Evolutionary conservation across 2,888 invertebrate species (phyloP), one percentile per base, ranked within the genome.

Genomic region (Acanthosepion lycidas): DNA sequence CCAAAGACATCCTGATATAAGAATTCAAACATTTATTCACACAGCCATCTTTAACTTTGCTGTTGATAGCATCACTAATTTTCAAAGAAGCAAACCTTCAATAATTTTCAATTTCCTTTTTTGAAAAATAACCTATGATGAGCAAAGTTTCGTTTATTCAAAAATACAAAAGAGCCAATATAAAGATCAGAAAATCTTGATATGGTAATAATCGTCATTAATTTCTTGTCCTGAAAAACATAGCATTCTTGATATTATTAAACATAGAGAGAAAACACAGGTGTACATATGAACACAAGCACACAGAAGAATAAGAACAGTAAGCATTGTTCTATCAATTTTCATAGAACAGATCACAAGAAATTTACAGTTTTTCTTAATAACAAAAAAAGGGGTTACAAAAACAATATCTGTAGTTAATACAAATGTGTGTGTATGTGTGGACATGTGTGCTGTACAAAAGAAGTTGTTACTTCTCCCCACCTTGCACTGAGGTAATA

Each of bases 151-250:
- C 18, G n/a, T 9, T 78, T 78, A n/a, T 78, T n/a, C 78, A 78
- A 78, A 78, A 78, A 78, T 78, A 78, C 78, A 78, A 78, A 78
- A 78, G n/a, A 78, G 78, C 78, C n/a, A 78, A 78, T 12, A 78
- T n/a, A 78, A 78, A 78, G n/a, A n/a, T 55, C 15, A 55, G 20
- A 23, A 33, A 78, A 78, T 33, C n/a, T 23, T 78, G 78, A 78
- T n/a, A 78, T 78, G 78, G 33, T 78, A n/a, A n/a, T 78, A 78
- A 78, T 15, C 33, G 33, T 15, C n/a, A 78, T 59, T 59, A 59
- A 59, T 59, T 59, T 6, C 59, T 59, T 23, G 23, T 59, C 23
- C 42, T 59, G 23, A 78, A 78, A n/a, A 78, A 78, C n/a, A 78
- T 78, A 33, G 18, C n/a, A n/a, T 78, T 78, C 78, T 33, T 33